Evolutionary conservation across 2,113 vertebrate genomes (phyloP), one percentile per base, ranked within the genome.

Genomic region (Trachemys scripta): DNA sequence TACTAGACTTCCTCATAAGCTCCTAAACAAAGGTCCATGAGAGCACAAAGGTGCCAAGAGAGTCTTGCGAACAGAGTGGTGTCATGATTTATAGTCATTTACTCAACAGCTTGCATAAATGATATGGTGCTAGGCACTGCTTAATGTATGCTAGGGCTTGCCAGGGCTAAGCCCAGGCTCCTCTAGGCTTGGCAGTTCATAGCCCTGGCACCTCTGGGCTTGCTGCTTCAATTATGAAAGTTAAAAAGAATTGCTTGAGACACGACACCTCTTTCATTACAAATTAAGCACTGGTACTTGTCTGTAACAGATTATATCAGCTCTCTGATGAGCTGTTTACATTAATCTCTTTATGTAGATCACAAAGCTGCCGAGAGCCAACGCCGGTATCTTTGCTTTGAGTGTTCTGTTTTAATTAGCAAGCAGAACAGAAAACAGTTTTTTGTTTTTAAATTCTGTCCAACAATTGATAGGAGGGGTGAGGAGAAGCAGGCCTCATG

Each of bases 341-440:
- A 24, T 24, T 78, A 35, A 54, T 16, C 51, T 56, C 80, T 82
- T 38, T 42, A 42, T 10, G n/a, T 10, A 38, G 35, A 72, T 38
- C 65, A 72, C 38, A 82, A 25, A 56, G 51, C n/a, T 56, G 80
- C 14, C 10, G 24, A 38, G 8, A 56, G 38, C 25, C 25, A 56
- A 16, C 5, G 24, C 35, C 8, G 17, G 65, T 6, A 20, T 22
- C 35, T 22, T 38, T 38, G 35, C n/a, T 72, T 22, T 65, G 29
- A n/a, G 31, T 10, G 62, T 69, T 53, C 31, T 22, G 12, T n/a
- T 54, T 25, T 8, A 54, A 38, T 27, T 54, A 56, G 25, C 12
- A 8, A 54, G 51, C 35, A 9, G 65, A 69, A 19, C 14, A 81
- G 80, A 38, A 54, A 54, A 24, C 80, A 8, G 0, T 0, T 7